Evolutionary conservation across 2,888 invertebrate genomes (phyloP), one percentile per base, ranked within the genome.

Genomic region (Cheilosia pagana): DNA sequence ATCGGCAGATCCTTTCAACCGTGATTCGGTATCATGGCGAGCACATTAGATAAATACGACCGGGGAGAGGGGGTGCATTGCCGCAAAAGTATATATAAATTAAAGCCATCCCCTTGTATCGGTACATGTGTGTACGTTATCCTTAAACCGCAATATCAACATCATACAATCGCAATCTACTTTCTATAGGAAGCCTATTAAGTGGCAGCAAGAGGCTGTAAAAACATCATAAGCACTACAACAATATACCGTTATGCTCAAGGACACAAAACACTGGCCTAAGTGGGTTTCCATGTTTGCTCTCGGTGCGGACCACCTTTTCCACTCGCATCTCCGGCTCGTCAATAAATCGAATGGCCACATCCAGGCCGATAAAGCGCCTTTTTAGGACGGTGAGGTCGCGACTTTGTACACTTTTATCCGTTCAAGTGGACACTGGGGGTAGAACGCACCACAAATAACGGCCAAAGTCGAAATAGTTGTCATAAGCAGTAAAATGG

Each of bases 271-370:
- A 78, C 65, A 50, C 19, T 60, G 10, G 35, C 48, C 50, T 85
- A 75, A 85, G 83, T 79, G 79, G 59, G 53, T 79, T 85, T 85
- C 39, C 83, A 67, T 85, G 83, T 85, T 85, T 79, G 43, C 53
- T 53, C 48, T 76, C n/a, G 19, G 41, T 23, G n/a, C n/a, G 63
- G 79, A 65, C 75, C 65, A 65, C 52, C 72, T 16, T 67, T 48
- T 25, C 3, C 39, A n/a, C 14, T 28, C 19, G 16, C 63, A 48
- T 59, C 70, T 48, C 57, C 41, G 23, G 53, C 39, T 75, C 41
- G 41, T 75, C 57, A 70, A 83, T 75, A 85, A 79, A 75, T 75
- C 41, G 45, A 74, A 57, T 43, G 45, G 23, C 39, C 52, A 63
- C 28, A 68, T 43, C 63, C 31, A 70, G 59, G 39, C 63, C 65